phyloP scores from a whole-genome alignment of 2,888 invertebrate species.

The Eilema depressum region DNA sequence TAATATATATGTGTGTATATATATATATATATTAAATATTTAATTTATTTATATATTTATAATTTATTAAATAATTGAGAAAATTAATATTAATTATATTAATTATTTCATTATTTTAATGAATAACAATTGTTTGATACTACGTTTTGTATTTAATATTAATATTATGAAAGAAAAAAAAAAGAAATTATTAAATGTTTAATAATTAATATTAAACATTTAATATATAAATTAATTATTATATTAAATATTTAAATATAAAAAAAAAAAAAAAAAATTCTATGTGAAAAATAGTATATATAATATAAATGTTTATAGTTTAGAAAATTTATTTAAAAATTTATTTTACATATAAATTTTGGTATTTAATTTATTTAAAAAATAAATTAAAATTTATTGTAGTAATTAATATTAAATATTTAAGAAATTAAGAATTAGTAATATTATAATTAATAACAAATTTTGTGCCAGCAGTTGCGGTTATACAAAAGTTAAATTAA shows the following conservation, averaged over 20 bases:
- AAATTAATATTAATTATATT: conserved; percentile 53
- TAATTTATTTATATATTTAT: conserved; percentile 39
- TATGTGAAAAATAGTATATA: conserved; percentile 57
- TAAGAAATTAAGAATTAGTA: conserved; percentile 88
- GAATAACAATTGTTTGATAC: conserved; percentile 51
- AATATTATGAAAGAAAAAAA: conserved; percentile 54
- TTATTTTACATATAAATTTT: conserved; percentile 87
- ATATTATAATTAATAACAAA: conserved; percentile 87
- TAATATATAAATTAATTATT: conserved; percentile 41
- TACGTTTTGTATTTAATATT: conserved; percentile 44
- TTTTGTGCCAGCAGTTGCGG: conserved; percentile 91
- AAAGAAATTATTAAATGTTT: conserved; percentile 50
- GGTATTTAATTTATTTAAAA: conserved; percentile 76
- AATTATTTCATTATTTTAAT: conserved; percentile 40
- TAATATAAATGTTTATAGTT: conserved; percentile 83
- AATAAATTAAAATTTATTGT: conserved; percentile 60
- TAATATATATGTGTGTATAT: conserved; percentile 44
- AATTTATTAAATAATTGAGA: conserved; percentile 48
- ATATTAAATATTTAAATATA: conserved; percentile 48
- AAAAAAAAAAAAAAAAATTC: conserved; percentile 75
- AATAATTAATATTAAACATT: conserved; percentile 47
- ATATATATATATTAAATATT: conserved; percentile 33
- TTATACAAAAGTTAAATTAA: conserved; percentile 88
- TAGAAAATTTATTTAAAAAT: conserved; percentile 77
- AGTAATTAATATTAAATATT: conserved; percentile 86